These are phyloP conservation scores for Ia io DNA, from an alignment of 2,113 vertebrate species.

Conservation along the genomic window DNA sequence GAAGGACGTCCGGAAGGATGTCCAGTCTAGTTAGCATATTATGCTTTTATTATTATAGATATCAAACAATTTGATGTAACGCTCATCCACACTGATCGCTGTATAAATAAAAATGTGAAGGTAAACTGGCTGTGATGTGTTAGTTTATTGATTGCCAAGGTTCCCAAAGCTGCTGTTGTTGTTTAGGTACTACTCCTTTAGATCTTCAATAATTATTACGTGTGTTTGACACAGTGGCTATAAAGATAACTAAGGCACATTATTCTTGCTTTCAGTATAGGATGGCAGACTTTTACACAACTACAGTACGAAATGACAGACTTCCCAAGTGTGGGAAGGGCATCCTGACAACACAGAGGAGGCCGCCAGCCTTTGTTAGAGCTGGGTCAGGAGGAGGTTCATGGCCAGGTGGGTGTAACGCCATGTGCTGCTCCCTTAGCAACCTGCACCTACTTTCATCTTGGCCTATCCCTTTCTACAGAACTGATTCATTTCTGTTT, in stretches of 20 bases:
- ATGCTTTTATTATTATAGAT: too few relatives aligned
- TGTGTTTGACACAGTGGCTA: neutral
- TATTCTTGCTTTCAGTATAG: neutral
- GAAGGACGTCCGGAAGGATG: too few relatives aligned
- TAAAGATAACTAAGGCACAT: neutral
- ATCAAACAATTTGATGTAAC: neutral
- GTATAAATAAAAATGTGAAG: neutral
- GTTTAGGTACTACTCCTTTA: neutral
- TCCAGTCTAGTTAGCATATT: too few relatives aligned
- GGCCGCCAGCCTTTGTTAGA: neutral
- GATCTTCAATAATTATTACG: constrained; percentile 28
- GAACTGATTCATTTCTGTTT: neutral
- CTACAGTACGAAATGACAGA: neutral
- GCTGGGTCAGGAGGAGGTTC: neutral
- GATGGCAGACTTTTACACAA: neutral
- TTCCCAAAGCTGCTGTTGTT: neutral
- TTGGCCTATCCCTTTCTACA: neutral
- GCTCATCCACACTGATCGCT: neutral
- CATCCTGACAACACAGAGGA: neutral
- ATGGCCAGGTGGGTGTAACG: neutral
- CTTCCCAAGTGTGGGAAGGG: neutral
- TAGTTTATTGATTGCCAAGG: neutral
- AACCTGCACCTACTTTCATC: neutral
- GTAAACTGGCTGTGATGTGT: neutral
- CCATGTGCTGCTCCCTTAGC: neutral